A percentile compares a stretch with the other conserved stretches of the same genome.
These are phyloP conservation scores for Charaxes varanes DNA, from an alignment of 1,140 invertebrate species.

Conservation along the genomic window DNA sequence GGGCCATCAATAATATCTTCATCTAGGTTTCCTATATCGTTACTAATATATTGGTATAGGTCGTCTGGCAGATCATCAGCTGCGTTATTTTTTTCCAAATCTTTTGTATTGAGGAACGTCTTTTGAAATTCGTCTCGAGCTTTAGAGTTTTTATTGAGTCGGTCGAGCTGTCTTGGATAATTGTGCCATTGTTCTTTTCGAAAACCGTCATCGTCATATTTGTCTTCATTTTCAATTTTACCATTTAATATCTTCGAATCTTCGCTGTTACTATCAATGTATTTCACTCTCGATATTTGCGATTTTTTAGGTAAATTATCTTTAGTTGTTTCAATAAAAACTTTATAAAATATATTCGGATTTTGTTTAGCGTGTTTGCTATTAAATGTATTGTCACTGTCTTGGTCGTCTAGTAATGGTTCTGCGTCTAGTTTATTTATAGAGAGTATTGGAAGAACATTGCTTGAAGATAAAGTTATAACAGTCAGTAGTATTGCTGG, in stretches of 20 bases:
- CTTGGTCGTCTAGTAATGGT: conserved; percentile 33
- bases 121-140: conserved; percentile 19
- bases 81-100: conserved; percentile 15
- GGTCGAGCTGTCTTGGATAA: conserved; percentile 56
- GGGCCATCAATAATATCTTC: conserved; percentile 34
- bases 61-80: conserved; percentile 20
- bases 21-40: conserved; percentile 14
- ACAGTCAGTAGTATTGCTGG: conserved; percentile 45
- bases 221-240: conserved; percentile 32
- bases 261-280: conserved; percentile 21
- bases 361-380: conserved; percentile 37
- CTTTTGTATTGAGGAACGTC: conserved; percentile 7
- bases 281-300: conserved; percentile 24
- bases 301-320: conserved; percentile 21
- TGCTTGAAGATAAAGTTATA: conserved; percentile 51
- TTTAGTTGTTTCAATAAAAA: conserved; percentile 28
- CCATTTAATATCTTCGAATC: conserved; percentile 25
- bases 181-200: conserved; percentile 63
- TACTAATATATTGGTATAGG: conserved; percentile 6
- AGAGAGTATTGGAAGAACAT: conserved; percentile 53
- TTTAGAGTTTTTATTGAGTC: conserved; percentile 43
- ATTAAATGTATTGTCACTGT: conserved; percentile 51
- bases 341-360: conserved; percentile 44
- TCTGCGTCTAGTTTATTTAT: conserved; percentile 39
- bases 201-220: conserved; percentile 43